phyloP scores from a whole-genome alignment of 2,888 invertebrate genomes.

The Hypsopygia costalis region DNA sequence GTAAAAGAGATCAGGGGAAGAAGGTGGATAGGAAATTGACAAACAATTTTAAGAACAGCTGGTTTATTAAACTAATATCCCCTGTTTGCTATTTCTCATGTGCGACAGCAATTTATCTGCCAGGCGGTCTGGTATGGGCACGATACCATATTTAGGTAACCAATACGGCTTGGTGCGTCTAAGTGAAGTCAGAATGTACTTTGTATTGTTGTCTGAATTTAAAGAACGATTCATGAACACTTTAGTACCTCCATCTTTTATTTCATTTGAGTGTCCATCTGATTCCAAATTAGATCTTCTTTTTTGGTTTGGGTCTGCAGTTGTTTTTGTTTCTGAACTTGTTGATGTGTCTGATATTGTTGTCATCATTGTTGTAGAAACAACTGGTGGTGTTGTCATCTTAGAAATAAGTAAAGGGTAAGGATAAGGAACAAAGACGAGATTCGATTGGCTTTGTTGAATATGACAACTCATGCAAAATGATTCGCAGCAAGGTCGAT shows the following conservation, averaged over 20 bases:
- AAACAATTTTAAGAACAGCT: too few species aligned
- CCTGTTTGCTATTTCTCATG: too few species aligned
- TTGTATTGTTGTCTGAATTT: constrained; percentile 22
- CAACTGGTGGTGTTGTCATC: constrained; percentile 1
- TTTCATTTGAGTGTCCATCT: too few species aligned
- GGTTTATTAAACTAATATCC: too few species aligned
- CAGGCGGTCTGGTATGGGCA: constrained; percentile 26
- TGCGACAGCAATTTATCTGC: constrained; percentile 15
- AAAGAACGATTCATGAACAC: constrained; percentile 4
- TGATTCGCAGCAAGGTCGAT: constrained; percentile 31
- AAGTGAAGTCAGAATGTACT: constrained; percentile 35
- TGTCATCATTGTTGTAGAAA: constrained; percentile 6
- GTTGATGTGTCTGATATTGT: constrained; percentile 10
- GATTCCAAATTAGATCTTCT: neutral
- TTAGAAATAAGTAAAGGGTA: neutral
- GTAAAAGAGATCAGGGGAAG: too few species aligned
- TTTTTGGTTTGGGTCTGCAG: neutral
- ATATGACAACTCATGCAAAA: constrained; percentile 25
- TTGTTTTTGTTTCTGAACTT: constrained; percentile 8
- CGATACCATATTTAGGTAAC: constrained; percentile 20
- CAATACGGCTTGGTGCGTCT: constrained; percentile 34
- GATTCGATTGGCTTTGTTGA: constrained; percentile 17
- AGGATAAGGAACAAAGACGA: constrained; percentile 36
- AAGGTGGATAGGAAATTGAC: too few species aligned
- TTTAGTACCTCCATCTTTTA: constrained; percentile 1